Conservation (phyloP, 2,113 vertebrate genomes). For the Electrona antarctica region DNA sequence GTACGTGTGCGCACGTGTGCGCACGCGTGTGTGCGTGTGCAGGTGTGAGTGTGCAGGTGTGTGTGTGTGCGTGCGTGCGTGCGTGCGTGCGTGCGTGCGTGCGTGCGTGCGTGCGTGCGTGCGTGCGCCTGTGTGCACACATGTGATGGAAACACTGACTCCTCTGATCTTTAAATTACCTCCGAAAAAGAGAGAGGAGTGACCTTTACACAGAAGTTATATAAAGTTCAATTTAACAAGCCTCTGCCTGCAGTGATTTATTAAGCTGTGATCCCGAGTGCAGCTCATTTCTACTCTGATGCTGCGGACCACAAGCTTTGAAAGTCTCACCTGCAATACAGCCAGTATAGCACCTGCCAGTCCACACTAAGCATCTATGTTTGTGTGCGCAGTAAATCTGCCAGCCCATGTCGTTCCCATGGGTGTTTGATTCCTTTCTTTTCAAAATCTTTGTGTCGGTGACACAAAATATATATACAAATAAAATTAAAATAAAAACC, state of each 20-base stretch:
- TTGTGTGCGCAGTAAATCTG: conserved; percentile 37
- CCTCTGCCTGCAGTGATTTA: conserved; percentile 72
- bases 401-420: conserved; percentile 44
- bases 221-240: conserved; percentile 80
- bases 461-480: no score
- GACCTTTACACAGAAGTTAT: conserved; percentile 81
- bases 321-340: conserved; percentile 45
- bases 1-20: conserved; percentile 31
- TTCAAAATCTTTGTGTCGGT: no score
- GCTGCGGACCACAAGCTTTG: conserved; percentile 16
- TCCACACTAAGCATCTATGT: conserved; percentile 12
- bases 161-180: conserved; percentile 78
- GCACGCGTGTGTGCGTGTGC: conserved; percentile 26
- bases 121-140: conserved; percentile 32
- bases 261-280: conserved; percentile 70
- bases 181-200: conserved; percentile 66
- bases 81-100: conserved; percentile 23
- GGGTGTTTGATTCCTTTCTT: conserved; percentile 15
- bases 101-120: conserved; percentile 30
- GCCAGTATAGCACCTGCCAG: no score
- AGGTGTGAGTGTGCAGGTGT: no score
- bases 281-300: conserved; percentile 54
- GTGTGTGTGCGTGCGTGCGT: conserved; percentile 29
- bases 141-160: conserved; percentile 77
- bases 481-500: no score